Base-by-base conservation (phyloP, 2,888 invertebrate species). In the Iselma pallidipennis region DNA sequence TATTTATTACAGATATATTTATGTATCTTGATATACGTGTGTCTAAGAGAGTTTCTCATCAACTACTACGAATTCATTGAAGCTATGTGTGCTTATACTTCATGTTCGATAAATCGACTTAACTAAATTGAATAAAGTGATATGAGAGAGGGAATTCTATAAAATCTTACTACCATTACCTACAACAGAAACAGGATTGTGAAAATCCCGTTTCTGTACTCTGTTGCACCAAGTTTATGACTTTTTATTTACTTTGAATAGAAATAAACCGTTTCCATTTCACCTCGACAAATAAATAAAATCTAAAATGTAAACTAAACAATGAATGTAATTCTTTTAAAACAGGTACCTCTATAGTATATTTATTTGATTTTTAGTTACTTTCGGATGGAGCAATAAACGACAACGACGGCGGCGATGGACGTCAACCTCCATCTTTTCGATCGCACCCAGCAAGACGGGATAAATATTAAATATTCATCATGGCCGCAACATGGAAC, bases 391-490 rank as follows among this genome's bases (percentile, higher is more conserved):
- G 66, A 67, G 65, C 59, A 56, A 51, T 29, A 54, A 52, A 50
- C 49, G 55, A 50, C 54, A 56, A 49, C 52, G 57, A 45, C 49
- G 37, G 53, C 56, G 48, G 57, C 49, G 52, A 59, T 49, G 55
- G 31, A 16, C 49, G 58, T 60, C 49, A 55, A 51, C 59, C 55
- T 56, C 45, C 55, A 10, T 21, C 10, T 19, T 42, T 42, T 19
- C 21, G 9, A 21, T 42, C 21, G 42, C 21, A 19, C 12, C 10
- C 42, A 49, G 31, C 53, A 59, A 67, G 69, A 68, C 63, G 63
- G 69, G 70, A 73, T 72, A 73, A 74, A 75, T 76, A 76, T 76
- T 77, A 77, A 76, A 77, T 77, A 77, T 77, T 77, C 76, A 77
- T 76, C 76, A 73, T 72, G 74, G 76, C 72, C 75, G 71, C 75